Percentiles rank a stretch among this genome's conserved stretches.
phyloP scores from a whole-genome alignment of 2,113 vertebrate species.

The Dinomys branickii region DNA sequence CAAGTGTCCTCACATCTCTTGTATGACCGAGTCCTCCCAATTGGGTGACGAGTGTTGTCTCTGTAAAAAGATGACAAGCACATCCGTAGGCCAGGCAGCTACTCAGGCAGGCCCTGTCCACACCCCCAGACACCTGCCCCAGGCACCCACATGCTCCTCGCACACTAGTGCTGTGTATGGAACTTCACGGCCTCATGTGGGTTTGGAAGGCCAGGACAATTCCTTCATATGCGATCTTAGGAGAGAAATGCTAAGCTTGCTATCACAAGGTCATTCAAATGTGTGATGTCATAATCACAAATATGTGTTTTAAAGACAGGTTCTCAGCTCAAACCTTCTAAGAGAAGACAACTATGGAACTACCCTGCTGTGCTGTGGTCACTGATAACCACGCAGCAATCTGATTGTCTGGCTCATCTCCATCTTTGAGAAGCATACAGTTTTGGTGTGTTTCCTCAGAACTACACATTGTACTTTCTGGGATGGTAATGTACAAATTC shows the following conservation, averaged over 20 bases:
- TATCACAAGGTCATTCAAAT: neutral
- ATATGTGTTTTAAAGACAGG: neutral
- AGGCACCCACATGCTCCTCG: neutral
- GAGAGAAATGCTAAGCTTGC: neutral
- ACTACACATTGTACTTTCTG: neutral
- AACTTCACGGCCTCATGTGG: neutral
- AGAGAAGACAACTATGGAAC: neutral
- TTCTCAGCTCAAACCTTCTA: neutral
- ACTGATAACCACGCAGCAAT: slow-evolving; percentile 4
- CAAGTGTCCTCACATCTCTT: neutral
- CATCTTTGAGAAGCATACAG: neutral
- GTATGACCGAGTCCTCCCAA: neutral
- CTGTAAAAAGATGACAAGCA: neutral
- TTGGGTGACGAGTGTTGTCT: neutral
- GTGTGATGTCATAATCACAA: neutral
- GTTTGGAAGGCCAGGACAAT: neutral
- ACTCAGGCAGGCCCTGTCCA: neutral
- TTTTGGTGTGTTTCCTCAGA: slow-evolving; percentile 1
- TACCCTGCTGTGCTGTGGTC: neutral
- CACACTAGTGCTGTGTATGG: neutral
- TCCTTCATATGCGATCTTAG: neutral
- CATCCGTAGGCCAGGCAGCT: neutral
- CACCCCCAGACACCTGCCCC: neutral
- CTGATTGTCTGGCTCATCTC: slow-evolving; percentile 3
- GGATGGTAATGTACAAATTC: slow-evolving; percentile 14